phyloP scores from a whole-genome alignment of 2,797 vertebrate species.

The Pseudopleuronectes americanus region DNA sequence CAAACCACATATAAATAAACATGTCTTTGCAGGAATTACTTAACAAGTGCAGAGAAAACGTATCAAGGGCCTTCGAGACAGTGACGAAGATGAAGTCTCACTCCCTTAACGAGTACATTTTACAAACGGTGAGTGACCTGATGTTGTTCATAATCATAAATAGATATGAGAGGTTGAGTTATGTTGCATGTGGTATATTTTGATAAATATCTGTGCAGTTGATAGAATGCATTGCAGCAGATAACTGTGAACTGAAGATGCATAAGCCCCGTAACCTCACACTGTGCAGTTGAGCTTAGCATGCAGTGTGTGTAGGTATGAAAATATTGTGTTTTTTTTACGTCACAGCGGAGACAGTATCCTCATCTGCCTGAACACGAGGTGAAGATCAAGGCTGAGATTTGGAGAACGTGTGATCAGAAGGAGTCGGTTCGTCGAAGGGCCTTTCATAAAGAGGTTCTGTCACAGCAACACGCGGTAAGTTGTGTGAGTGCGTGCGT shows the following conservation, averaged over 20 bases:
- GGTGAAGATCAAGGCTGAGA: slow-evolving; percentile 38
- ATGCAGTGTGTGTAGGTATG: neutral
- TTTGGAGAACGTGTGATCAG: slow-evolving; percentile 51
- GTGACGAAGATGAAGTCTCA: slow-evolving; percentile 44
- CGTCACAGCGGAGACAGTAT: slow-evolving; percentile 58
- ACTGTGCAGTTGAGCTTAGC: neutral
- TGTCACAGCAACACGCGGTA: slow-evolving; percentile 64
- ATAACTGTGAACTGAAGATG: neutral
- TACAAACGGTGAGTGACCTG: slow-evolving; percentile 60
- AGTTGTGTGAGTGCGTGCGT: slow-evolving; percentile 24
- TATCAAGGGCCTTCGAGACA: slow-evolving; percentile 23
- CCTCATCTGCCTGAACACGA: slow-evolving; percentile 17
- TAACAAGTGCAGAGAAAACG: slow-evolving; percentile 54
- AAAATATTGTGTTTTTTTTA: neutral
- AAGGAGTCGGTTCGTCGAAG: slow-evolving; percentile 44
- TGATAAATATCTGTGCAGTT: neutral
- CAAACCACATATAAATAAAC: neutral
- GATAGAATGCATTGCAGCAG: neutral
- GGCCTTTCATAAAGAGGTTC: slow-evolving; percentile 45
- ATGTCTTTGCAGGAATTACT: slow-evolving; percentile 64
- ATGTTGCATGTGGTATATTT: no score
- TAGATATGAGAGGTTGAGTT: no score
- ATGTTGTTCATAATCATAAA: neutral
- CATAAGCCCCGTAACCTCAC: neutral
- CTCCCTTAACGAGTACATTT: slow-evolving; percentile 47